Percentiles rank a stretch among this genome's conserved stretches.
phyloP scores from a whole-genome alignment of 2,888 invertebrate genomes.

The Drosophila mimica region DNA sequence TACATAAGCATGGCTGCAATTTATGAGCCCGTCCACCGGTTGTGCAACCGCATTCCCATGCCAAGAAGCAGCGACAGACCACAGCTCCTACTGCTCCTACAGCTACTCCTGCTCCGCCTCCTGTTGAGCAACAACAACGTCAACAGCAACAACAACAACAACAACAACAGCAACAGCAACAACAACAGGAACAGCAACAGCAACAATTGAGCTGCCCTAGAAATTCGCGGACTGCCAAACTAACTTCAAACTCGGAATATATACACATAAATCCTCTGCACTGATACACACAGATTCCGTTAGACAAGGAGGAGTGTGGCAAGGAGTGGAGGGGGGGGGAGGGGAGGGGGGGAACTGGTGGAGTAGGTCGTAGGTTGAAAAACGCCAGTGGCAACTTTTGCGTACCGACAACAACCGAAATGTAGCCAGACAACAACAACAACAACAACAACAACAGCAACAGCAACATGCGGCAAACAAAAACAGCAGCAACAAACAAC shows the following conservation, averaged over 20 bases:
- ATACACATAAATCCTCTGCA: conserved; percentile 79
- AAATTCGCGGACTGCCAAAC: conserved; percentile 75
- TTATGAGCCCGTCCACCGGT: conserved; percentile 50
- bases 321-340: not conserved
- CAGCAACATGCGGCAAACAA: conserved; percentile 1
- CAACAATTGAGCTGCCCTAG: conserved; percentile 42
- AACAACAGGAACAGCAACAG: conserved; percentile 1
- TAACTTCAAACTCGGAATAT: conserved; percentile 80
- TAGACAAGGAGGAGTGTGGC: conserved; percentile 23
- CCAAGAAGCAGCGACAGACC: conserved; percentile 13
- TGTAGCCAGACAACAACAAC: conserved; percentile 39
- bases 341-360: not conserved
- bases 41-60: conserved; percentile 48
- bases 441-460: conserved; percentile 7
- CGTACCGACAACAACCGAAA: conserved; percentile 48
- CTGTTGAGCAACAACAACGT: conserved; percentile 1
- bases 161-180: conserved; percentile 4
- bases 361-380: conserved; percentile 39
- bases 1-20: conserved; percentile 62
- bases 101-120: conserved; percentile 1
- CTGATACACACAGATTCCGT: conserved; percentile 75
- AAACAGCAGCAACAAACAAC: conserved; percentile 16
- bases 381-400: conserved; percentile 57
- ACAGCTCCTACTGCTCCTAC: not conserved
- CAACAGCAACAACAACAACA: conserved; percentile 5